Percentiles rank a stretch among this genome's conserved stretches.
Evolutionary conservation across 2,797 vertebrate genomes (phyloP).

Genomic region (Trachurus trachurus): DNA sequence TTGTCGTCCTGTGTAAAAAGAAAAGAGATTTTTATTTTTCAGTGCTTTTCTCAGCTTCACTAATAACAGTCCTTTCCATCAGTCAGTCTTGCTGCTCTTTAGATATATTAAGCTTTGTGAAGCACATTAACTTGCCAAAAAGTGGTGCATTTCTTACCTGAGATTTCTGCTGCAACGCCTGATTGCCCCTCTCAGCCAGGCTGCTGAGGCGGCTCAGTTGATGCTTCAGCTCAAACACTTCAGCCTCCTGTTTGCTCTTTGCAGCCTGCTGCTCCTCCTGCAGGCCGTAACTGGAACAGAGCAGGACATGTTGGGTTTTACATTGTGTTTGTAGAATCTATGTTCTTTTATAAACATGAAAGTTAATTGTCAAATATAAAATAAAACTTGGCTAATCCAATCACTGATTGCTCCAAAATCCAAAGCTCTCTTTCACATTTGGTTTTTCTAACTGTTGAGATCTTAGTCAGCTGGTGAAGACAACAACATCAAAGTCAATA

Average conservation of each 20-base stretch:
- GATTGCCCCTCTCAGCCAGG: constrained; percentile 83
- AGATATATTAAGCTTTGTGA: background rate
- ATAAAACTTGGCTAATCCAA: background rate
- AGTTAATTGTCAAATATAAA: background rate
- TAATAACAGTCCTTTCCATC: background rate
- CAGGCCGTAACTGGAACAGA: constrained; percentile 84
- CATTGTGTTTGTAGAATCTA: background rate
- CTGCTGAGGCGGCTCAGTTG: constrained; percentile 80
- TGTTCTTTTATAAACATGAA: background rate
- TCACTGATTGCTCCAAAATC: background rate
- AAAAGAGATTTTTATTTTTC: background rate
- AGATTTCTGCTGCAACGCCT: constrained; percentile 85
- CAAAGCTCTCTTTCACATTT: background rate
- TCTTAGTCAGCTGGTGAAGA: background rate
- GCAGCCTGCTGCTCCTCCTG: constrained; percentile 83
- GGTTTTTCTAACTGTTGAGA: background rate
- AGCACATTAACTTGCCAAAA: background rate
- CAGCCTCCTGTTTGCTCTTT: constrained; percentile 64
- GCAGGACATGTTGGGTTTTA: background rate
- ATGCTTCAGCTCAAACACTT: constrained; percentile 79
- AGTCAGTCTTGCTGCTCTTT: fast-evolving
- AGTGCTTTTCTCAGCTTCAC: background rate
- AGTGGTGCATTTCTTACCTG: constrained; percentile 81
- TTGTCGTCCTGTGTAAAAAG: constrained; percentile 79
- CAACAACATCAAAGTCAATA: background rate